These are phyloP conservation scores for Anableps anableps DNA, from an alignment of 2,797 vertebrate species.

Conservation along the genomic window DNA sequence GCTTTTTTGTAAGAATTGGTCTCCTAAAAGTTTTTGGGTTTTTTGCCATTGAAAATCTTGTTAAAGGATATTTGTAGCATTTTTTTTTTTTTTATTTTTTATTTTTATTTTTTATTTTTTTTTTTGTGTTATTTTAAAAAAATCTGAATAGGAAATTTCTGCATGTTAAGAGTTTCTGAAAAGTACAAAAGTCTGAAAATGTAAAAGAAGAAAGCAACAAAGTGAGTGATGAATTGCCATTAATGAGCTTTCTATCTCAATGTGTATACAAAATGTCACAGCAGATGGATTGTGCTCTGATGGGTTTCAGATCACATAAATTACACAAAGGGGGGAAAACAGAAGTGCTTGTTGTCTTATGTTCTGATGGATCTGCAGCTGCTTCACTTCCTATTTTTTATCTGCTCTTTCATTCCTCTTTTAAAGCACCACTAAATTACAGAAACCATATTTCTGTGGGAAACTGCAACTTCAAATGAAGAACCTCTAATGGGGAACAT, in stretches of 20 bases:
- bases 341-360: neutral
- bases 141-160: neutral
- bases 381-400: constrained; percentile 6
- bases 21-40: neutral
- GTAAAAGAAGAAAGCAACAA: neutral
- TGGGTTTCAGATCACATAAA: neutral
- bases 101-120: neutral
- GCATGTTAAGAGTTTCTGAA: neutral
- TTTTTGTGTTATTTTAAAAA: neutral
- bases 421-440: neutral
- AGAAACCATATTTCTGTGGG: neutral
- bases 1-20: neutral
- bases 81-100: neutral
- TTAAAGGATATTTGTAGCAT: neutral
- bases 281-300: neutral
- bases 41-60: neutral
- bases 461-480: neutral
- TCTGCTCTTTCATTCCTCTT: neutral
- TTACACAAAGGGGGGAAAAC: neutral
- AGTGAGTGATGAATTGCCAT: neutral
- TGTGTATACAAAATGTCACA: neutral
- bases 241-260: neutral
- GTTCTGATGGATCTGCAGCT: neutral
- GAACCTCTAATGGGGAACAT: neutral
- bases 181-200: neutral